Evolutionary conservation across 2,113 vertebrate genomes (phyloP), one percentile per base, ranked within the genome.

Genomic region (Anser brachyrhynchus): DNA sequence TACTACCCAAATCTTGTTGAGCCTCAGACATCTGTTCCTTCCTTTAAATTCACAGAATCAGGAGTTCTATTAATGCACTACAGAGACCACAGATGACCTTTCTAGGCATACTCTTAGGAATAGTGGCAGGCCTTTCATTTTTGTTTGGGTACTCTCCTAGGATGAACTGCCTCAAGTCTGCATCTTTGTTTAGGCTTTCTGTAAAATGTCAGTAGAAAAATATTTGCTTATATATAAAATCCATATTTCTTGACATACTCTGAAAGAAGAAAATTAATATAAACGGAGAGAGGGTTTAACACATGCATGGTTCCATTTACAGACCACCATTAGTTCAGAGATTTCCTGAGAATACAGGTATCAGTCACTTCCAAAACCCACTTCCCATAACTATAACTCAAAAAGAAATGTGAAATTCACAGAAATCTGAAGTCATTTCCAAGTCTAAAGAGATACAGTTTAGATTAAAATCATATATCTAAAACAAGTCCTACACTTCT

Each of bases 221-320:
- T 33, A 61, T 77, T 89, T 86, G 6, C 23, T 70, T 46, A 22
- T 19, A 74, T 17, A 41, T 3, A 72, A 83, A 89, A 69, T 23
- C 0, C 0, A 1, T 59, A 26, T 44, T 58, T 57, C 61, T 86
- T 74, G 0, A 69, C n/a, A 44, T 49, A n/a, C 7, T 70, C 62
- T 12, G 3, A 51, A 81, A 49, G 37, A 15, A 37, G 13, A 19
- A 62, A 52, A 83, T 66, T 3, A 74, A 58, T 64, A 76, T 29
- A 66, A 64, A 66, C 1, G 4, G 14, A 61, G 14, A 61, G 76
- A 73, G 1, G 5, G 15, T 80, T 70, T 58, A 70, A 65, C 10
- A 12, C 3, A 11, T 46, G 9, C 26, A 78, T 5, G 3, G 37
- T 62, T 92, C 64, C 44, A 25, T 79, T 64, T 78, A 19, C 41